Evolutionary conservation across 2,113 vertebrate genomes (phyloP).

Genomic region (Hipposideros armiger): DNA sequence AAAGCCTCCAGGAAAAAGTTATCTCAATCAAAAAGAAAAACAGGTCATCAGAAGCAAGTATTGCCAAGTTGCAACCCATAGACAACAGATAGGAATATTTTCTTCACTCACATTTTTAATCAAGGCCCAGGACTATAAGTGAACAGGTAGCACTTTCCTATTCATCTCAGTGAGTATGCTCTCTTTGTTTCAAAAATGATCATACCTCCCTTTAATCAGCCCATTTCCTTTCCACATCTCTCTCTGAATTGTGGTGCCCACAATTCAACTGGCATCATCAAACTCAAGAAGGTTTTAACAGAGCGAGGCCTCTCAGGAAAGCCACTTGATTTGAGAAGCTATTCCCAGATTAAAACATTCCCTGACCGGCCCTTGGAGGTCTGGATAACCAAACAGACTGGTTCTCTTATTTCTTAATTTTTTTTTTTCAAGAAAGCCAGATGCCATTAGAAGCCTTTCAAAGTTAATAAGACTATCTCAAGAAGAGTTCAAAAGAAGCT

Average conservation of each 20-base stretch:
- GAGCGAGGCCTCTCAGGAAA: background rate
- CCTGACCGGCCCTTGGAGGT: background rate
- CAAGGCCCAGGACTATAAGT: constrained; percentile 13
- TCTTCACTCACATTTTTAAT: background rate
- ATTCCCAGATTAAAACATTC: constrained; percentile 26
- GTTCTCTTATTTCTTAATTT: background rate
- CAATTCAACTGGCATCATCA: background rate
- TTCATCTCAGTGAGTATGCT: background rate
- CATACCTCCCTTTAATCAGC: background rate
- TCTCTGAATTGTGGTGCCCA: background rate
- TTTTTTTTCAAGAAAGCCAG: constrained; percentile 29
- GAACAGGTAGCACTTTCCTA: background rate
- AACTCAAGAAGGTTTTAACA: background rate
- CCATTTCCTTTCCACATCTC: background rate
- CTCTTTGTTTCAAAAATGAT: background rate
- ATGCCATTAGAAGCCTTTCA: constrained; percentile 1
- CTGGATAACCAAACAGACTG: background rate
- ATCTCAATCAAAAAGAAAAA: constrained; percentile 66
- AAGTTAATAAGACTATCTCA: constrained; percentile 67
- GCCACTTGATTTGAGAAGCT: background rate
- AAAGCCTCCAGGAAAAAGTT: constrained; percentile 52
- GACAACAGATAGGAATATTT: background rate
- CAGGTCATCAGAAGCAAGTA: constrained; percentile 64
- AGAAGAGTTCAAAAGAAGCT: constrained; percentile 66
- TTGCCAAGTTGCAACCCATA: constrained; percentile 4